phyloP scores from a whole-genome alignment of 2,888 invertebrate genomes.

The Tuta absoluta region DNA sequence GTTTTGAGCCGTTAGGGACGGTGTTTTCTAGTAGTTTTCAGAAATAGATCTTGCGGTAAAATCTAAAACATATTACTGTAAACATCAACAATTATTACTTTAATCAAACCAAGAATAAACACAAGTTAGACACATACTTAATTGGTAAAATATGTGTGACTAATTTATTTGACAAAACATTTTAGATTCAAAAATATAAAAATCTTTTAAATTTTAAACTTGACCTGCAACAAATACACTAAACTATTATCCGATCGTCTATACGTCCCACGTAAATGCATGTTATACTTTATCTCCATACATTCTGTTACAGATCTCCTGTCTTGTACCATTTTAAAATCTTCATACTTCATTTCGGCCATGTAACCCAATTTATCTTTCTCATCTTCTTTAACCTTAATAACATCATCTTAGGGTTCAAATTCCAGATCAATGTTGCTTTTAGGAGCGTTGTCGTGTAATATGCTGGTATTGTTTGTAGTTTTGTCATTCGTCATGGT shows the following conservation, averaged over 20 bases:
- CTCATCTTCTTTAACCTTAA: background rate
- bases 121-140: too few species aligned
- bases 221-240: conserved; percentile 42
- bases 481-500: conserved; percentile 68
- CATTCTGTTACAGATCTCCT: conserved; percentile 63
- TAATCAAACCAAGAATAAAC: too few species aligned
- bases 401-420: background rate
- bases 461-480: conserved; percentile 45
- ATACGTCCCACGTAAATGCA: conserved; percentile 64
- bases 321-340: conserved; percentile 49
- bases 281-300: conserved; percentile 63
- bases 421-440: conserved; percentile 25
- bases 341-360: conserved; percentile 55
- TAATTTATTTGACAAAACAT: too few species aligned
- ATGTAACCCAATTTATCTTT: conserved; percentile 22
- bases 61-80: too few species aligned
- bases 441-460: conserved; percentile 49
- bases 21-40: too few species aligned
- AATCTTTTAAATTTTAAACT: conserved; percentile 6
- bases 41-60: too few species aligned
- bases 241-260: conserved; percentile 59
- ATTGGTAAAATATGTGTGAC: too few species aligned
- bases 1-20: too few species aligned
- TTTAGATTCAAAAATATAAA: too few species aligned
- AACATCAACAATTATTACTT: too few species aligned